Evolutionary conservation across 2,113 vertebrate genomes (phyloP).

Genomic region (Balaenoptera acutorostrata): DNA sequence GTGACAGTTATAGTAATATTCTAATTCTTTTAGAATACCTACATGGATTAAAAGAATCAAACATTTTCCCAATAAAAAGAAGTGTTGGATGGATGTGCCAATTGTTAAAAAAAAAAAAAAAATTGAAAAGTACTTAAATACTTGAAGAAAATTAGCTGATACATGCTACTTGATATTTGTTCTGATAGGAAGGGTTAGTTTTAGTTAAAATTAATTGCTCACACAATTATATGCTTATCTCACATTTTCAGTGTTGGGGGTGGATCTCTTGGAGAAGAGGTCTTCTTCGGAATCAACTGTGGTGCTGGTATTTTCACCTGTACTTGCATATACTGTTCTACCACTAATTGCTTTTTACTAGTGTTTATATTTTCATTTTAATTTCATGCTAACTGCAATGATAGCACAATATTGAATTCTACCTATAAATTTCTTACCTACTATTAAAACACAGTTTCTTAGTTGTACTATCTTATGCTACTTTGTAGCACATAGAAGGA

Average conservation of each 20-base stretch:
- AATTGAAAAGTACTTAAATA: background rate
- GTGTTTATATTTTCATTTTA: background rate
- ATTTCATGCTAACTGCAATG: background rate
- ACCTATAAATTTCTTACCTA: background rate
- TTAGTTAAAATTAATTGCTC: conserved; percentile 49
- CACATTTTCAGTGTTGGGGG: background rate
- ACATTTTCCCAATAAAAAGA: background rate
- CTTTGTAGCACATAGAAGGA: background rate
- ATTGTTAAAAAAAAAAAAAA: background rate
- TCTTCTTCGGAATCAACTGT: background rate
- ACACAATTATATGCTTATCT: background rate
- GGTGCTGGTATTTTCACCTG: background rate
- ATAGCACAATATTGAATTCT: background rate
- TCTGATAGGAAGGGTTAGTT: conserved; percentile 14
- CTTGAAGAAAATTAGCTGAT: background rate
- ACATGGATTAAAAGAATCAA: background rate
- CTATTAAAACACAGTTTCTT: background rate
- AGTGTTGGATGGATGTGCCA: background rate
- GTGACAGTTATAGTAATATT: background rate
- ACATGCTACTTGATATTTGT: background rate
- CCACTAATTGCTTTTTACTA: background rate
- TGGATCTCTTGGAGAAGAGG: conserved; percentile 15
- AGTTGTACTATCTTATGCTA: background rate
- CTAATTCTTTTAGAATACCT: background rate
- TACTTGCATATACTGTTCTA: background rate